Base-by-base conservation (phyloP, 2,888 invertebrate species). In the Hedychridium roseum region DNA sequence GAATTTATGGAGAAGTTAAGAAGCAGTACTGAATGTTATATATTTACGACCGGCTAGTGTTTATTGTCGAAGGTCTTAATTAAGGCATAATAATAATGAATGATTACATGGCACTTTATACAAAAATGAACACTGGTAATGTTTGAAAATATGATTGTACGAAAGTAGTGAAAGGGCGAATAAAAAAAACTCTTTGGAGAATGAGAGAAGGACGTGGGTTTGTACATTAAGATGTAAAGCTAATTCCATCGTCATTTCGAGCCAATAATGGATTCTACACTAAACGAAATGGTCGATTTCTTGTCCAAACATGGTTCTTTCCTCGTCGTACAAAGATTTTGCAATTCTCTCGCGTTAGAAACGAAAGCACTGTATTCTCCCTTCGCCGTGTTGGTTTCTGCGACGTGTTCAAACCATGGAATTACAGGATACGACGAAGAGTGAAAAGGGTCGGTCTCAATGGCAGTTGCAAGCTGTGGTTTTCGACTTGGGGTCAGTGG, bases 251-350 rank as follows among this genome's bases (percentile, higher is more conserved):
- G 16, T 20, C 9, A 70, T 31, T 74, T 74, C n/a, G 55, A 69
- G 15, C 76, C 78, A 11, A 78, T 78, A 20, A 78, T 78, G 11
- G 78, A 78, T 50, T 78, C 78, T 2, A 78, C 76, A 49, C 77
- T 78, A 47, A 78, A 78, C 1, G 77, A 72, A 31, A 78, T 73
- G 2, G 65, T 66, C 1, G 75, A 58, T 45, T 76, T 75, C 31
- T 72, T 74, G n/a, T 70, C 64, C 18, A 63, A 41, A 16, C 52
- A 57, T 6, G 60, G 26, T 23, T 36, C 44, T 26, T 26, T 50
- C 2, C 34, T 57, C 3, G 46, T 28, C 5, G 44, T 40, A 9
- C 53, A 36, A 15, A 46, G 47, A 14, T 42, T 26, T 4, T 16
- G 40, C 7, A 50, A 45, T 9, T 54, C 46, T n/a, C 40, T 45